A percentile compares a stretch with the other conserved stretches of the same genome.
phyloP scores from a whole-genome alignment of 2,113 vertebrate genomes.

The Psilopogon haemacephalus region DNA sequence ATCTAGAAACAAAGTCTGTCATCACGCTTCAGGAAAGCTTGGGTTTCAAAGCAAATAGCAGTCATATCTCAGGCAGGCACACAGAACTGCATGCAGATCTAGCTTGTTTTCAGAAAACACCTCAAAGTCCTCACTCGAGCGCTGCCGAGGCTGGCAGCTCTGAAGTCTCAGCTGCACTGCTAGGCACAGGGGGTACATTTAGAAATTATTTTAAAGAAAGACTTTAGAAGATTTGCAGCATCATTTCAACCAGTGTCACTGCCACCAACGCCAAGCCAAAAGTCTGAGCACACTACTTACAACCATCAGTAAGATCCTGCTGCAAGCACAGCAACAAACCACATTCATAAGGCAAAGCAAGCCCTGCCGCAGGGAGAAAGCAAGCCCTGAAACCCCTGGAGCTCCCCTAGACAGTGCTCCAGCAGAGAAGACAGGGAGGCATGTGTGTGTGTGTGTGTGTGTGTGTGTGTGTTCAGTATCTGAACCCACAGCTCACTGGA shows the following conservation, averaged over 20 bases:
- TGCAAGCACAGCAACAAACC: background rate
- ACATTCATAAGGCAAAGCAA: background rate
- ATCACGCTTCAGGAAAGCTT: constrained; percentile 28
- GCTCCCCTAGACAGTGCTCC: background rate
- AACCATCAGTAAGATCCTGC: background rate
- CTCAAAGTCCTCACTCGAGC: background rate
- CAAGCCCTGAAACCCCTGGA: background rate
- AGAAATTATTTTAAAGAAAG: constrained; percentile 1
- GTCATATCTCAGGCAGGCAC: background rate
- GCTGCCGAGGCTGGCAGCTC: background rate
- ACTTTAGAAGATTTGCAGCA: background rate
- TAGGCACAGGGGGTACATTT: background rate
- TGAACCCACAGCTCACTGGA: background rate
- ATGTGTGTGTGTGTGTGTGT: accelerated
- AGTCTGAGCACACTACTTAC: background rate
- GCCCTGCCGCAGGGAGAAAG: accelerated
- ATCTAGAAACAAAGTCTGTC: constrained; percentile 29
- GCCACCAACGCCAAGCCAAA: background rate
- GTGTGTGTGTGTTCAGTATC: accelerated
- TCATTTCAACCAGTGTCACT: background rate
- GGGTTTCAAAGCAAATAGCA: constrained; percentile 28
- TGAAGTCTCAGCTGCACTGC: background rate
- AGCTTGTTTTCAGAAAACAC: background rate
- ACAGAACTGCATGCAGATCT: background rate
- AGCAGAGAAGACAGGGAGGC: background rate